Evolutionary conservation across 2,888 invertebrate genomes (phyloP).

Genomic region (Limnephilus rhombicus): DNA sequence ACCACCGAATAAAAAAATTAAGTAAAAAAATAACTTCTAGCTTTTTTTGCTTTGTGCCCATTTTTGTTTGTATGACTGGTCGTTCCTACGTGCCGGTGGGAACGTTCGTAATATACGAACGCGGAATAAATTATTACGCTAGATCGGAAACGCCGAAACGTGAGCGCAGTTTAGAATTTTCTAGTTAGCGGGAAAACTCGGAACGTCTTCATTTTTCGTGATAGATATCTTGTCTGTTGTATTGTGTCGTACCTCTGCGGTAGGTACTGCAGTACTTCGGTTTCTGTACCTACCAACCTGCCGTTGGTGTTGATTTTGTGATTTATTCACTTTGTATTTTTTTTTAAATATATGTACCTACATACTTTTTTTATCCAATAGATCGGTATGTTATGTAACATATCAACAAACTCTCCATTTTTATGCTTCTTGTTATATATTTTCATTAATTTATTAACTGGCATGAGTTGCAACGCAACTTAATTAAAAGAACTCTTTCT

Average conservation of each 20-base stretch:
- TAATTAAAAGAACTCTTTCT: no score
- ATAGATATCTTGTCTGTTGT: not conserved
- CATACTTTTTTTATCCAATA: no score
- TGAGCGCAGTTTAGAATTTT: not conserved
- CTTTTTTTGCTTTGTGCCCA: not conserved
- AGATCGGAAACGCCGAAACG: not conserved
- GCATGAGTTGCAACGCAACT: no score
- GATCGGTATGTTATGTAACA: no score
- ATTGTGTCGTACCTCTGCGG: not conserved
- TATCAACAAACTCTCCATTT: no score
- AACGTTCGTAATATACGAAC: not conserved
- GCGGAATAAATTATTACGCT: not conserved
- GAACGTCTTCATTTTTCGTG: not conserved
- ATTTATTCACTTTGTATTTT: not conserved
- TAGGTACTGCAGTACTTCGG: not conserved
- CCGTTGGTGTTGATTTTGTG: not conserved
- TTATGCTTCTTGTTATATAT: no score
- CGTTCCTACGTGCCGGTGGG: not conserved
- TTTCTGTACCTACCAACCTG: not conserved
- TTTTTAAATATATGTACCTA: no score
- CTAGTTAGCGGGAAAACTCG: not conserved
- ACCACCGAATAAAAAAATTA: not conserved
- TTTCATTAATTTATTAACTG: no score
- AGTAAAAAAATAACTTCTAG: not conserved
- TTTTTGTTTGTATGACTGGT: not conserved